A percentile compares a stretch with the other conserved stretches of the same genome.
phyloP scores from a whole-genome alignment of 2,888 invertebrate genomes.

The Drosophila histrio region DNA sequence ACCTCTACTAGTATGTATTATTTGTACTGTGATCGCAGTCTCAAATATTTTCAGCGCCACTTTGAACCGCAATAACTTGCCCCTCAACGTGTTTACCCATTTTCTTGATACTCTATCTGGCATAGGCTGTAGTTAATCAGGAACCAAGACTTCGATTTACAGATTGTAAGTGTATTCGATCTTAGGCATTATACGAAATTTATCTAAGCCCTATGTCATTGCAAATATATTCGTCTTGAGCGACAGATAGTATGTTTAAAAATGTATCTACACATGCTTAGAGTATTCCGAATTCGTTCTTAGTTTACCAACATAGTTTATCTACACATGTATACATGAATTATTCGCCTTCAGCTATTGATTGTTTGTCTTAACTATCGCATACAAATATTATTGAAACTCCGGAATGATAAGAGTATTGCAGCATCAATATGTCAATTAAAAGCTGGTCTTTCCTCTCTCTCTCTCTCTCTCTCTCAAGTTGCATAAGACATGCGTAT shows the following conservation, averaged over 20 bases:
- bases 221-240: no score
- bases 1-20: neutral
- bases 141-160: neutral
- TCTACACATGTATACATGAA: neutral
- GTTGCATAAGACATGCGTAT: neutral
- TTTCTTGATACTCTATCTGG: neutral
- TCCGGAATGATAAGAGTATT: neutral
- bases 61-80: constrained; percentile 2
- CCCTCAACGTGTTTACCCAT: neutral
- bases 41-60: neutral
- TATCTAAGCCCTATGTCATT: no score
- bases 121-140: neutral
- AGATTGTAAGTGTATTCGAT: neutral
- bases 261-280: no score
- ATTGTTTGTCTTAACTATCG: no score
- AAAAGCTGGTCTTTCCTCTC: neutral
- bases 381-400: no score
- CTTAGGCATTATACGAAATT: neutral
- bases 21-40: constrained; percentile 25
- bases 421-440: neutral
- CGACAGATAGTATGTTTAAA: no score
- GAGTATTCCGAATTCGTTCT: no score
- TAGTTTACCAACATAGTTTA: neutral
- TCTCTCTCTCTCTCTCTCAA: neutral
- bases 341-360: no score